Base-by-base conservation (phyloP, 2,113 vertebrate genomes). In the Taxidea taxus region DNA sequence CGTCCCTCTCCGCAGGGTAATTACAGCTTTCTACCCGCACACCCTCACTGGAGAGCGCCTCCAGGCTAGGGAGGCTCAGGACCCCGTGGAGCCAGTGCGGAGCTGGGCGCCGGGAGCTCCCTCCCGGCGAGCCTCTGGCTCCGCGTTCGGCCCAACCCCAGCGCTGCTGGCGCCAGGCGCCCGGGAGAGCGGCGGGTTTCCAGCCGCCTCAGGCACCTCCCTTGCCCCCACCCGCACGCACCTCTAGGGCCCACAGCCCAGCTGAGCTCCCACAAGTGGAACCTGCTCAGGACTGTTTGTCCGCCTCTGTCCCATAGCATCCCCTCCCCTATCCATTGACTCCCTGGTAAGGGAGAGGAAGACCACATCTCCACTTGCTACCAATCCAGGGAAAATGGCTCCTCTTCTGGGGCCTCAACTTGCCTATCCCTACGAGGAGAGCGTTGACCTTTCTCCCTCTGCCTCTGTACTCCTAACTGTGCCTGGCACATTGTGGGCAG, bases 111-210 rank as follows among this genome's bases (percentile, higher is more conserved):
- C 80, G 1, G 78, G 56, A 74, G 68, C 89, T 96, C 97, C 92
- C 95, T 92, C 93, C 96, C 81, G 3, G 54, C 5, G 8, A 94
- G 87, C 83, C 95, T 96, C 31, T 3, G 80, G 93, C 98, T 95
- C 84, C 29, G n/a, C 2, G 85, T 88, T 70, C 49, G 12, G 88
- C 90, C 80, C 95, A 75, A 72, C 93, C 96, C 93, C 39, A 56
- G 86, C 1, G 68, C 90, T 78, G 93, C 96, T 89, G 96, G 97
- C 96, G 93, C 96, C 96, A 96, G 97, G 96, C 97, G 89, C 96
- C 66, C 4, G 0, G 84, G 93, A 94, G 77, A 93, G 92, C 49
- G 77, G 88, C 88, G 91, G 87, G 87, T 83, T 94, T 91, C 78
- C 89, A 74, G 94, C 75, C 9, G 93, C 97, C 97, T 87, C 23